A percentile compares a stretch with the other conserved stretches of the same genome.
Conservation (phyloP, 2,797 vertebrate genomes). For the Alectoris magna region DNA sequence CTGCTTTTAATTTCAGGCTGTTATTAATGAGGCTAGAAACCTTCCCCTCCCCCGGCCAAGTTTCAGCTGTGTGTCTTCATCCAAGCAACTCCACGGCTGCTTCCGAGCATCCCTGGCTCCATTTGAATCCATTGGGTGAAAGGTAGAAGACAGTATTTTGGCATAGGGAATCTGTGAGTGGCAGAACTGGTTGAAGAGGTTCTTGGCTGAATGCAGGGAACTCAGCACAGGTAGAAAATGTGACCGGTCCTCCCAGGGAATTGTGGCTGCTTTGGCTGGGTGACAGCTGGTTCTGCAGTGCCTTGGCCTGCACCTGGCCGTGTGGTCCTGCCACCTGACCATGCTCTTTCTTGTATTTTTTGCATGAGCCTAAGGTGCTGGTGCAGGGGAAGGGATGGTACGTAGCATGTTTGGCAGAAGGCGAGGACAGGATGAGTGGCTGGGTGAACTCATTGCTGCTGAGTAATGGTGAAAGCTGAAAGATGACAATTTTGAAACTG, state of each 20-base stretch:
- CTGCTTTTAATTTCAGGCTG: conserved; percentile 70
- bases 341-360: not conserved
- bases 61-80: not conserved
- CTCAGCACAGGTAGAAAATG: not conserved
- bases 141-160: not conserved
- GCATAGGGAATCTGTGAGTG: not conserved
- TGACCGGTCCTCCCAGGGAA: not conserved
- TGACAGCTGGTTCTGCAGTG: not conserved
- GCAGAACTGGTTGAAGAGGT: not conserved
- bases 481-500: not conserved
- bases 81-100: not conserved
- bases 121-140: not conserved
- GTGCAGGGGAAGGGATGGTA: not conserved
- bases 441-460: not conserved
- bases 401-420: not conserved
- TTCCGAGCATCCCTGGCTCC: not conserved
- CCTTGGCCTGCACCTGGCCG: not conserved
- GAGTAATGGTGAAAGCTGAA: not conserved
- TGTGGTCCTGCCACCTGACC: not conserved
- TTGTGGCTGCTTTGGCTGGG: not conserved
- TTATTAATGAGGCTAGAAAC: conserved; percentile 51
- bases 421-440: not conserved
- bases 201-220: not conserved
- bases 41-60: not conserved
- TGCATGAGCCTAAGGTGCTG: not conserved